phyloP scores from a whole-genome alignment of 2,888 invertebrate species.

The Aporophyla nigra region DNA sequence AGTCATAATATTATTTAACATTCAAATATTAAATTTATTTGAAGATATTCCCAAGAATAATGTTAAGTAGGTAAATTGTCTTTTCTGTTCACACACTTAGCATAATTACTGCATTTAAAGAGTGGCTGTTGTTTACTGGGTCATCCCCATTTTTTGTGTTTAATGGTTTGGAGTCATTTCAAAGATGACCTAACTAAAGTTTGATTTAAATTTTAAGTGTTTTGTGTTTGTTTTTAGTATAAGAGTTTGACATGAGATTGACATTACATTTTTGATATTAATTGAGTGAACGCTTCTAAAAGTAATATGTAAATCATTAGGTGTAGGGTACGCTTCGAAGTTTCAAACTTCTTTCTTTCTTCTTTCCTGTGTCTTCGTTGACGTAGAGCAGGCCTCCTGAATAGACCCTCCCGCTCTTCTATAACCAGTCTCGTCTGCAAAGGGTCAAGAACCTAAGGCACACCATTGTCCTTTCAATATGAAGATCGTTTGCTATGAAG shows the following conservation, averaged over 20 bases:
- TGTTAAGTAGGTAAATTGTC: not conserved
- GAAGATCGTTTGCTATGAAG: not conserved
- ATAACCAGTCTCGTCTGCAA: not conserved
- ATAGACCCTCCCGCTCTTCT: not conserved
- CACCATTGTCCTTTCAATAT: conserved; percentile 9
- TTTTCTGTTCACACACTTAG: conserved; percentile 38
- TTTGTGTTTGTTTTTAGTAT: too few relatives aligned
- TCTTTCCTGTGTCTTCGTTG: too few relatives aligned
- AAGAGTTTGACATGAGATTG: too few relatives aligned
- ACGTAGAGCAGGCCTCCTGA: too few relatives aligned
- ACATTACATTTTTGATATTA: too few relatives aligned
- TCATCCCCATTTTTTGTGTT: conserved; percentile 43
- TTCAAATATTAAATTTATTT: not conserved
- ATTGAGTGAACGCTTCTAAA: too few relatives aligned
- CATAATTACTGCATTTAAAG: conserved; percentile 36
- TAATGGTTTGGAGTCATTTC: conserved; percentile 1
- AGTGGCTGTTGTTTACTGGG: conserved; percentile 21
- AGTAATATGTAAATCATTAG: too few relatives aligned
- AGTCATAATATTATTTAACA: not conserved
- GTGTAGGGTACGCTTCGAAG: too few relatives aligned
- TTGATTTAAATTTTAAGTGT: too few relatives aligned
- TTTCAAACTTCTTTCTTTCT: too few relatives aligned
- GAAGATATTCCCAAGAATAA: conserved; percentile 2
- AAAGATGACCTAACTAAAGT: conserved; percentile 1
- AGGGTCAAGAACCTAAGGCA: not conserved